phyloP scores from a whole-genome alignment of 1,140 invertebrate species.

The Pseudoatta argentina region DNA sequence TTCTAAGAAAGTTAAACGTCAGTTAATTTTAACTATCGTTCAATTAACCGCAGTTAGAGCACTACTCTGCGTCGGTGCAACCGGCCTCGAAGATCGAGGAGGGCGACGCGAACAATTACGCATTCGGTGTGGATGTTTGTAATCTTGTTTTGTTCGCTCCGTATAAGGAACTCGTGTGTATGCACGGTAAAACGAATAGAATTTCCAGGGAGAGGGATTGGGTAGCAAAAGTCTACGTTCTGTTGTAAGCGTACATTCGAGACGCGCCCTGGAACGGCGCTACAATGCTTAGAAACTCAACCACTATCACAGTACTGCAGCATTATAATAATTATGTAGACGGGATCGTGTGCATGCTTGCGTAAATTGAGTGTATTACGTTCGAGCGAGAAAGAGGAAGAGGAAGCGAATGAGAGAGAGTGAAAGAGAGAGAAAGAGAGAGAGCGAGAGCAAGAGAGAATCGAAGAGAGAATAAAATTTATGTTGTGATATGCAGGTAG shows the following conservation, averaged over 20 bases:
- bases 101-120: not conserved
- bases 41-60: constrained; percentile 22
- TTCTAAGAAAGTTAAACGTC: not conserved
- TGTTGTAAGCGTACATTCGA: constrained; percentile 18
- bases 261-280: constrained; percentile 74
- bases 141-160: constrained; percentile 19
- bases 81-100: not conserved
- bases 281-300: constrained; percentile 83
- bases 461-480: constrained; percentile 78
- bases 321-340: constrained; percentile 85
- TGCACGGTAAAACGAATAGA: constrained; percentile 36
- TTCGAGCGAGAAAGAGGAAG: constrained; percentile 54
- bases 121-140: constrained; percentile 8
- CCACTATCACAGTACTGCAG: constrained; percentile 82
- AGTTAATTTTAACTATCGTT: constrained; percentile 26
- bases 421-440: constrained; percentile 24
- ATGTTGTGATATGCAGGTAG: constrained; percentile 85
- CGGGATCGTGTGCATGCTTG: constrained; percentile 71
- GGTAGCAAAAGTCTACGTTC: not conserved
- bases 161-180: not conserved
- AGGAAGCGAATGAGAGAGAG: constrained; percentile 38
- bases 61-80: constrained; percentile 16
- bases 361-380: constrained; percentile 68
- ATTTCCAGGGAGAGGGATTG: constrained; percentile 4
- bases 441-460: constrained; percentile 47